Evolutionary conservation across 2,113 vertebrate species (phyloP), one percentile per base, ranked within the genome.

Genomic region (Nyctereutes procyonoides): DNA sequence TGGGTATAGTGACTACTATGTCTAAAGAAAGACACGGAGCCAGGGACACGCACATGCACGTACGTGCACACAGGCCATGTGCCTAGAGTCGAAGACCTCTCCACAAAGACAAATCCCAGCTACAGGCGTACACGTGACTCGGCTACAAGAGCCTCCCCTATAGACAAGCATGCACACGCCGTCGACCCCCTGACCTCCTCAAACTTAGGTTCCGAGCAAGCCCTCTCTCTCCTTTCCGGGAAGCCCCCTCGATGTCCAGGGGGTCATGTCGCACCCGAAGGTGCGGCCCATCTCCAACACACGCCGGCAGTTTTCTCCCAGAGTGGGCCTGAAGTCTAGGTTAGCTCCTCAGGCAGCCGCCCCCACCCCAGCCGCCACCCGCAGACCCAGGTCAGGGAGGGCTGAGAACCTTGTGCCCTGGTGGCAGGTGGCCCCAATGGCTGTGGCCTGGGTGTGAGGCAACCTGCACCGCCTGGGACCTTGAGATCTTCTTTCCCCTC

Each of bases 241-340:
- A 97, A 97, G 26, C 88, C 97, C 14, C 91, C 88, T 91, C 63
- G 2, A 92, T 89, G 26, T 97, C 97, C 91, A 95, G 74, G 48
- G 97, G 51, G 51, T 24, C 92, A 96, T 67, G 28, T 65, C 30
- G 19, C 43, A 81, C 51, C 96, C 80, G 0, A 35, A 13, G n/a
- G 71, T 9, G 0, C 20, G 17, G 30, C 90, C 95, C 55, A 93
- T 94, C 53, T 97, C 77, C 26, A 98, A 93, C 12, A 93, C 24
- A 0, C 0, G 1, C 2, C 28, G 14, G 67, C 89, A 67, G 88
- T 93, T 43, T 43, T 62, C 43, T 67, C 26, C 16, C 35, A 13
- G 20, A 53, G 62, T 14, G 43, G 13, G 24, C 30, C 60, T 81
- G 60, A 88, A 24, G 35, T 38, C 15, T 15, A 38, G 2, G 5